Base-by-base conservation (phyloP, 1,140 invertebrate genomes). In the Pollicipes pollicipes region DNA sequence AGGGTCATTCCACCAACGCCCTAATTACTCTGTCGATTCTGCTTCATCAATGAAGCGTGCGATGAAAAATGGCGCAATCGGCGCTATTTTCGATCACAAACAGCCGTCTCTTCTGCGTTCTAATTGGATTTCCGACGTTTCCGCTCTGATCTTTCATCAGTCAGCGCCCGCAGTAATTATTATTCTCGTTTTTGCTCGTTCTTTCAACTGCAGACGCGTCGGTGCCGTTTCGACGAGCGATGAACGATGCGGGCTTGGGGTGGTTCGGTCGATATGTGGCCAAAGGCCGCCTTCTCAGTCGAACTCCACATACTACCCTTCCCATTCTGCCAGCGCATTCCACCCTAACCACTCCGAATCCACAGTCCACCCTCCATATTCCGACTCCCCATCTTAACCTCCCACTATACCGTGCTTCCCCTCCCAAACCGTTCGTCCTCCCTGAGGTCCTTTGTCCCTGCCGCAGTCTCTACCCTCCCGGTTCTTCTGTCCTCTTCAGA, bases 141-240 rank as follows among this genome's bases (percentile, higher is more conserved):
- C 45, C 45, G 45, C 45, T 3, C 45, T 10, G 8, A 2, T 3
- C 21, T 24, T 10, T 58, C 45, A 58, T 58, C 45, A 24, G 10
- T 58, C 45, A 58, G 45, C 45, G 45, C 45, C 45, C 2, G 13
- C 21, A 21, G 45, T 21, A 21, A 58, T 58, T 58, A 58, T 58
- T 58, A 58, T 58, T 58, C 45, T 2, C 13, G 10, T 58, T 58
- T 58, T 58, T 58, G 45, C 24, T 58, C 13, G 45, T 58, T 58
- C 45, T 58, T 58, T 58, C 45, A 58, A 58, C 45, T 58, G 45
- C 45, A 58, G 45, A 58, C 45, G 45, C 45, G 45, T 58, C 45
- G 8, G 17, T 58, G 45, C 45, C 45, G 45, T 58, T 58, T 58
- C 13, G 45, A 21, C 13, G 13, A 21, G 24, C 45, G 45, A 58